Evolutionary conservation across 1,140 invertebrate species (phyloP), one percentile per base, ranked within the genome.

Genomic region (Melitaea cinxia): DNA sequence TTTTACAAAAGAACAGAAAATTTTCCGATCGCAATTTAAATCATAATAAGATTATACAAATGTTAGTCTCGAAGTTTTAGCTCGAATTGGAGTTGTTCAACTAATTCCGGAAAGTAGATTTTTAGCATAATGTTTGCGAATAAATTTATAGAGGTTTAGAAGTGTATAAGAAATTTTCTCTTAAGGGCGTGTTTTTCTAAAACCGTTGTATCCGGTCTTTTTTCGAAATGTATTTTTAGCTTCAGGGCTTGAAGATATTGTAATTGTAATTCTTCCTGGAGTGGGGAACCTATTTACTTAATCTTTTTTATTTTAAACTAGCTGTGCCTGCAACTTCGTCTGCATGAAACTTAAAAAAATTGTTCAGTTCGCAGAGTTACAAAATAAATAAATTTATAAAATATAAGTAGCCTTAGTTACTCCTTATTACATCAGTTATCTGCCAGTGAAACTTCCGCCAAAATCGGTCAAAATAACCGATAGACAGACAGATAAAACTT

Each of bases 61-160:
- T 37, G 35, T 56, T 10, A 39, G 19, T 19, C n/a, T 37, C 30
- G 15, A 55, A 55, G 53, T 55, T 55, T 55, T 14, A 39, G 37
- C 17, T 54, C 30, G n/a, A 56, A 39, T 26, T 30, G 30, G 35
- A 39, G 37, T 42, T 57, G n/a, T 57, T 26, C 26, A 57, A 57
- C 37, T 39, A 39, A 37, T 55, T 45, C 54, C 10, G 42, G 12
- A 23, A 47, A 47, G 21, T 47, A 23, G 17, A 2, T 47, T 23
- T 47, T 47, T 47, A 47, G 42, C 42, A 47, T 47, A 47, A 47
- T 23, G 37, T 19, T 42, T 17, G 19, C 10, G 42, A 47, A 47
- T 47, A 47, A 21, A 47, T 23, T 47, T 21, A 47, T 21, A n/a
- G 42, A 23, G 42, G 19, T 23, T 47, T 42, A 19, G 15, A 19